Percentiles rank a stretch among this genome's conserved stretches.
phyloP scores from a whole-genome alignment of 2,888 invertebrate genomes.

The Hydropsyche betteni region DNA sequence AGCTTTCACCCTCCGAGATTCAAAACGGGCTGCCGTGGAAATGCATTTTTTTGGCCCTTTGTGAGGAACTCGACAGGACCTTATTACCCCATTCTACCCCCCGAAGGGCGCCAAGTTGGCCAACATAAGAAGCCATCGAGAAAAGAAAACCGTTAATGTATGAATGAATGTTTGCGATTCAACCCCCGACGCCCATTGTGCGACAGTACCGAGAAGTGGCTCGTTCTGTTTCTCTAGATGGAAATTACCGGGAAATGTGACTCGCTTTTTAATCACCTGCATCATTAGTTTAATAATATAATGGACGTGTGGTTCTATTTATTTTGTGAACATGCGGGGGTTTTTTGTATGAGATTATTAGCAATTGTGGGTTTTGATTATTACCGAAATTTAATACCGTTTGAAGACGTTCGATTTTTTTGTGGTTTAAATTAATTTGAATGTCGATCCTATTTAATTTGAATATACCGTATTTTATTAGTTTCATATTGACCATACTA shows the following conservation, averaged over 20 bases:
- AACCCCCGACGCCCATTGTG: conserved; percentile 37
- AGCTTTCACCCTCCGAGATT: not conserved
- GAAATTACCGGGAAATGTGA: conserved; percentile 43
- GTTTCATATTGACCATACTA: too few relatives aligned
- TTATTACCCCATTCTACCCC: conserved; percentile 42
- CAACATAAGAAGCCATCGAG: conserved; percentile 24
- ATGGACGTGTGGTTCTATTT: too few relatives aligned
- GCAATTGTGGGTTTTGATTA: too few relatives aligned
- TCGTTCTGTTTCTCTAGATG: conserved; percentile 38
- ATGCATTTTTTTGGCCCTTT: not conserved
- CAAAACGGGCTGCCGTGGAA: conserved; percentile 23
- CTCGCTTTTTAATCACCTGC: conserved; percentile 25
- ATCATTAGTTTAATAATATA: not conserved
- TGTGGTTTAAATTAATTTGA: too few relatives aligned
- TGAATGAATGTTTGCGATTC: conserved; percentile 46
- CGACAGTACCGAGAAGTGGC: conserved; percentile 40
- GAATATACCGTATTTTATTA: too few relatives aligned
- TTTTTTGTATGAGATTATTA: too few relatives aligned
- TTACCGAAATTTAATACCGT: too few relatives aligned
- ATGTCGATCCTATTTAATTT: too few relatives aligned
- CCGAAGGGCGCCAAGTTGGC: conserved; percentile 44
- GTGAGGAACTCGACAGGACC: conserved; percentile 39
- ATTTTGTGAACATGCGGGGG: too few relatives aligned
- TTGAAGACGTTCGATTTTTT: too few relatives aligned
- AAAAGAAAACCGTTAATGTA: conserved; percentile 48